phyloP scores from a whole-genome alignment of 2,113 vertebrate genomes.

The Cebus imitator region DNA sequence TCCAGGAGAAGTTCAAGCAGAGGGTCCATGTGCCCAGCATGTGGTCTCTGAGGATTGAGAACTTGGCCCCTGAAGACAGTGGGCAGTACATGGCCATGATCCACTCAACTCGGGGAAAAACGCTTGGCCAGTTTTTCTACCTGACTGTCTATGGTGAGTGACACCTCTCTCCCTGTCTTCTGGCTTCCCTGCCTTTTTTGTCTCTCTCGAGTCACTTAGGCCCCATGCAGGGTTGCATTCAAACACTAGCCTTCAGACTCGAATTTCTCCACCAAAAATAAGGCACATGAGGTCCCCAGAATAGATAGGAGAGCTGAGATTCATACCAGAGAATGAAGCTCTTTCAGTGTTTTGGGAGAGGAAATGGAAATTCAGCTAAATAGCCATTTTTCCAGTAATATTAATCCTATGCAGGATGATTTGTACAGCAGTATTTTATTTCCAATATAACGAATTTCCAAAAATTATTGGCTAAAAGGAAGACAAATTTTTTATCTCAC shows the following conservation, averaged over 20 bases:
- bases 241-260: not conserved
- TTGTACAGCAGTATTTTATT: not conserved
- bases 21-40: not conserved
- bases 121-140: accelerated
- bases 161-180: accelerated
- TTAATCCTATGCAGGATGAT: not conserved
- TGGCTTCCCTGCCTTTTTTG: not conserved
- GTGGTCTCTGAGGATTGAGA: not conserved
- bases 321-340: no score
- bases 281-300: no score
- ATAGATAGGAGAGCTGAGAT: not conserved
- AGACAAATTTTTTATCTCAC: not conserved
- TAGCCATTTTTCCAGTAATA: not conserved
- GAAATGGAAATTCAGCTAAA: not conserved
- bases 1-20: not conserved
- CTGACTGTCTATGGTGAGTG: not conserved
- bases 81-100: not conserved
- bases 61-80: not conserved
- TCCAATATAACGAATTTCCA: accelerated
- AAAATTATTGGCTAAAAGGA: no score
- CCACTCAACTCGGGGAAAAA: accelerated
- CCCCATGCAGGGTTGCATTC: not conserved
- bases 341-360: not conserved
- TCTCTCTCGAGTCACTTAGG: accelerated
- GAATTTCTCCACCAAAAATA: no score